phyloP scores from a whole-genome alignment of 2,888 invertebrate species.

The Lycaena phlaeas region DNA sequence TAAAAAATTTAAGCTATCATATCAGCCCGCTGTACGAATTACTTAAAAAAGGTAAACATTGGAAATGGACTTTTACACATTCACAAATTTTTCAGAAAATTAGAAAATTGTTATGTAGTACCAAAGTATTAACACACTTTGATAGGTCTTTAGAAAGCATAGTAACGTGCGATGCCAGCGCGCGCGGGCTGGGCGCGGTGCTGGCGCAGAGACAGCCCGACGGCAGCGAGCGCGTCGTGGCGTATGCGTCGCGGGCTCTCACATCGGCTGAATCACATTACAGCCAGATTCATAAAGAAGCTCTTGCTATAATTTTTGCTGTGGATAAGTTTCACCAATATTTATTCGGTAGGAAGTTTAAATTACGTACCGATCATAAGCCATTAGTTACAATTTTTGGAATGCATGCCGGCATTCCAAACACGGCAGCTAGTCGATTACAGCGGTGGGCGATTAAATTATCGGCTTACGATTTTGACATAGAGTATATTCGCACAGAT shows the following conservation, averaged over 20 bases:
- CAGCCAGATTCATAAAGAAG: background rate
- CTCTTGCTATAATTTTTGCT: background rate
- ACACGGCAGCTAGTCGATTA: conserved; percentile 26
- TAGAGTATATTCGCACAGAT: background rate
- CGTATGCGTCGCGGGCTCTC: background rate
- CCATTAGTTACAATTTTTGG: conserved; percentile 38
- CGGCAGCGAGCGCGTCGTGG: background rate
- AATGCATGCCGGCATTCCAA: conserved; percentile 24
- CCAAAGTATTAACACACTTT: background rate
- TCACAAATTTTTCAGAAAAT: background rate
- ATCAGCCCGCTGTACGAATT: background rate
- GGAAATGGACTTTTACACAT: too few species aligned
- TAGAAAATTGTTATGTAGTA: background rate
- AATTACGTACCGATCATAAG: conserved; percentile 37
- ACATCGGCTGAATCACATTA: background rate
- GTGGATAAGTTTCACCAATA: conserved; percentile 22
- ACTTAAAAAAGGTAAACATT: background rate
- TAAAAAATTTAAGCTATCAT: background rate
- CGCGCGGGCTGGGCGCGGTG: background rate
- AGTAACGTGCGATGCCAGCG: background rate
- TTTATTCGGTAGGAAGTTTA: conserved; percentile 18
- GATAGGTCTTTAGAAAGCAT: background rate
- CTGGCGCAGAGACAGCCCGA: too few species aligned
- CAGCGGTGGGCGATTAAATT: too few species aligned
- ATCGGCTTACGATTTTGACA: conserved; percentile 11